Evolutionary conservation across 2,797 vertebrate species (phyloP).

Genomic region (Manis crassicaudata): DNA sequence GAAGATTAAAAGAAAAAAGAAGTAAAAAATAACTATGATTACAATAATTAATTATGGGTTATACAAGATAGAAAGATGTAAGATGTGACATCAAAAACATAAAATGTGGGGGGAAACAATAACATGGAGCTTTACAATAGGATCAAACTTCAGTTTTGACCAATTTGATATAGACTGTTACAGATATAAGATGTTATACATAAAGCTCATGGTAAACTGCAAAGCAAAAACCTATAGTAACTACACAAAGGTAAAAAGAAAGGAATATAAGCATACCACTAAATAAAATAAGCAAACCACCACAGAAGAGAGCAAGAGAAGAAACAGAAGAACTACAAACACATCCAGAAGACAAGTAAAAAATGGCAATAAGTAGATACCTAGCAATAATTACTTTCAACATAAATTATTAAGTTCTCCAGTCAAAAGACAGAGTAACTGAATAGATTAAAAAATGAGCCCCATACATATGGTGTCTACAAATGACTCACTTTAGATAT

Average conservation of each 20-base stretch:
- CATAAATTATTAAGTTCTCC: background rate
- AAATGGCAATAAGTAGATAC: background rate
- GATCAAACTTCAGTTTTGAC: no score
- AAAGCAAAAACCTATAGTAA: background rate
- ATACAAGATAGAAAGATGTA: no score
- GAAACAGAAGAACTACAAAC: background rate
- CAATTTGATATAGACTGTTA: background rate
- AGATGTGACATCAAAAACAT: no score
- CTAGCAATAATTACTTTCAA: background rate
- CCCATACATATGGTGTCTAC: background rate
- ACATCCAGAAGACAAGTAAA: background rate
- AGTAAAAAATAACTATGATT: no score
- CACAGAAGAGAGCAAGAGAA: background rate
- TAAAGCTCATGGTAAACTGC: background rate
- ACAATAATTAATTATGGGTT: no score
- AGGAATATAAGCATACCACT: background rate
- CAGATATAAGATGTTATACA: background rate
- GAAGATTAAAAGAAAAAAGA: no score
- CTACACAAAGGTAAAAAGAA: background rate
- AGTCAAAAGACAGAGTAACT: background rate
- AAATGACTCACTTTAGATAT: background rate
- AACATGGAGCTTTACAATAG: no score
- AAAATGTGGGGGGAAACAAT: no score
- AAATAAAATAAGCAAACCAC: background rate
- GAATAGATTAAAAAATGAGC: background rate